These are phyloP conservation scores for Mellilla xanthometata DNA, from an alignment of 2,888 invertebrate species.

Conservation along the genomic window DNA sequence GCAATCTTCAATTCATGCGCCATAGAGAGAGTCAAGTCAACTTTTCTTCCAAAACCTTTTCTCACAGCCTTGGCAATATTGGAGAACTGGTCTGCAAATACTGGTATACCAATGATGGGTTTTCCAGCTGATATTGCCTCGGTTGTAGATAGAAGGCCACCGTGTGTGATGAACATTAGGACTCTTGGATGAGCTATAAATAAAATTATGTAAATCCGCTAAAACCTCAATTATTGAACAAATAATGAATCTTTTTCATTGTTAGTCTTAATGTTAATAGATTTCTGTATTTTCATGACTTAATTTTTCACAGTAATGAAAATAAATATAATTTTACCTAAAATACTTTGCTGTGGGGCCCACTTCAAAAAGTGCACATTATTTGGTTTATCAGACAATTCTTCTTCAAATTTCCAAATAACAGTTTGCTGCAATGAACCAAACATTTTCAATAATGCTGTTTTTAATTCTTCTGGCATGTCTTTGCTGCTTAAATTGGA, in stretches of 20 bases:
- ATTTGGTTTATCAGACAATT: constrained; percentile 46
- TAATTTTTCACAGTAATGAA: constrained; percentile 2
- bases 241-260: too few species aligned
- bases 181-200: constrained; percentile 59
- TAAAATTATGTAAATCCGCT: too few species aligned
- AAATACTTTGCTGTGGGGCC: constrained; percentile 60
- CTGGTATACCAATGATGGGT: constrained; percentile 61
- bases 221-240: too few species aligned
- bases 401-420: constrained; percentile 72
- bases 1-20: constrained; percentile 38
- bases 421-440: constrained; percentile 67
- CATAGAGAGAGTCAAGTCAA: constrained; percentile 38
- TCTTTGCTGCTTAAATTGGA: constrained; percentile 56
- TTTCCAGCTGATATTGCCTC: constrained; percentile 55
- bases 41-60: constrained; percentile 46
- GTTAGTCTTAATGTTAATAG: too few species aligned
- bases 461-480: constrained; percentile 52
- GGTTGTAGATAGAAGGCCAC: constrained; percentile 56
- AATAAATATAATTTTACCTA: constrained; percentile 24
- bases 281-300: too few species aligned
- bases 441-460: constrained; percentile 56
- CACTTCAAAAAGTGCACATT: constrained; percentile 68
- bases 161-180: constrained; percentile 60
- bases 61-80: constrained; percentile 47
- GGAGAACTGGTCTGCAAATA: constrained; percentile 56